Conservation (phyloP, 2,888 invertebrate species). For the Cryptosula pallasiana region DNA sequence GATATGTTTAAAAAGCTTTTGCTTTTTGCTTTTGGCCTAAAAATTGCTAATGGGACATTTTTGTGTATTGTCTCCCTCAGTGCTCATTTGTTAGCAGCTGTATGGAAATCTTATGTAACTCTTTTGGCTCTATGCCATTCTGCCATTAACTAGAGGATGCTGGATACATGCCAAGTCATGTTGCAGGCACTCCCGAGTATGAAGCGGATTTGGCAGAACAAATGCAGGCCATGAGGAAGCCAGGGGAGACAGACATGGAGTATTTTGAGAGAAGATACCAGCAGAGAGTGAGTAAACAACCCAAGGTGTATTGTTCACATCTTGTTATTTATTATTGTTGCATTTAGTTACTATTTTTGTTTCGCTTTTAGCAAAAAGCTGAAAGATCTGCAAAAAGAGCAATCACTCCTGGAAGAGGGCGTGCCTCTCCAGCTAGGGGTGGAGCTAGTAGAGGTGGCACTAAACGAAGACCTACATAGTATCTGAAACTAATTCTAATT, state of each 20-base stretch:
- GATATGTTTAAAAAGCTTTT: too few relatives aligned
- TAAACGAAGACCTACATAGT: neutral
- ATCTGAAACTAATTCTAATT: too few relatives aligned
- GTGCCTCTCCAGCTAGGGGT: neutral
- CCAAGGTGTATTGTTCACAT: too few relatives aligned
- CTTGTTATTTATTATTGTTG: neutral
- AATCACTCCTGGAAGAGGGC: neutral
- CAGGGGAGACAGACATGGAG: conserved; percentile 51
- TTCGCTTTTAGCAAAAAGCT: neutral
- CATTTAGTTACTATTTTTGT: neutral
- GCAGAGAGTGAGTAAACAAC: conserved; percentile 40
- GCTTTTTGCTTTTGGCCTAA: too few relatives aligned
- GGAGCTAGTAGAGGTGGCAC: neutral
- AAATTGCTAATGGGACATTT: too few relatives aligned
- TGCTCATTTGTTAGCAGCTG: too few relatives aligned
- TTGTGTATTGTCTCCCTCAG: too few relatives aligned
- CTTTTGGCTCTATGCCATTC: too few relatives aligned
- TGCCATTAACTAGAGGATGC: too few relatives aligned
- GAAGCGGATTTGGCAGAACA: conserved; percentile 43
- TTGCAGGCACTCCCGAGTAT: conserved; percentile 29
- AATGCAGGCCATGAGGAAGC: conserved; percentile 43
- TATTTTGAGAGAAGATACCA: conserved; percentile 52
- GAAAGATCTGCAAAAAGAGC: conserved; percentile 19
- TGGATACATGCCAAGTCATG: too few relatives aligned
- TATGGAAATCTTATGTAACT: too few relatives aligned